Evolutionary conservation across 2,113 vertebrate species (phyloP).

Genomic region (Carassius auratus): DNA sequence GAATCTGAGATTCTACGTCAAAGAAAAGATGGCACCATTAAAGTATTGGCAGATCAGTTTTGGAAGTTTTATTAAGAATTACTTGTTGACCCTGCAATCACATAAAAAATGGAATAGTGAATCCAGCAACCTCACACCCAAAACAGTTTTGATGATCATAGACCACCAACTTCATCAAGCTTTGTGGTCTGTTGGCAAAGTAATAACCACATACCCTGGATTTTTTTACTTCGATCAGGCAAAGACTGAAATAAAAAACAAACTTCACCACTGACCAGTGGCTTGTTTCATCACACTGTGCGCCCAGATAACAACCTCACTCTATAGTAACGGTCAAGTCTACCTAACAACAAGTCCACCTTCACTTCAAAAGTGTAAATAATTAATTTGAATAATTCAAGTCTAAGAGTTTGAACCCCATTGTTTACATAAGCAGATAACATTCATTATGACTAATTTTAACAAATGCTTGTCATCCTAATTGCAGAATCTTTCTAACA

Average conservation of each 20-base stretch:
- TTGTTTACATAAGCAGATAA: not conserved
- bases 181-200: not conserved
- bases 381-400: not conserved
- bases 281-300: not conserved
- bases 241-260: not conserved
- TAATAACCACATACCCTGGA: conserved; percentile 7
- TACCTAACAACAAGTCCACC: too few relatives aligned
- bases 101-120: conserved; percentile 15
- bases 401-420: not conserved
- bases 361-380: not conserved
- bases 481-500: not conserved
- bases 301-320: not conserved
- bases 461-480: not conserved
- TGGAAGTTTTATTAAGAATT: conserved; percentile 25
- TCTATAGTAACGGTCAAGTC: too few relatives aligned
- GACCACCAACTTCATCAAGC: not conserved
- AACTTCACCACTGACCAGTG: not conserved
- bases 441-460: not conserved
- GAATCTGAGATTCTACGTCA: not conserved
- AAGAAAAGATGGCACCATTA: not conserved
- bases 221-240: not conserved
- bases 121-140: too few relatives aligned
- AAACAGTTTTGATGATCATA: not conserved
- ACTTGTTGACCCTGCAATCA: not conserved
- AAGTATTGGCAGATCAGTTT: conserved; percentile 16